phyloP scores from a whole-genome alignment of 2,888 invertebrate genomes.

The Strigamia crassipes region DNA sequence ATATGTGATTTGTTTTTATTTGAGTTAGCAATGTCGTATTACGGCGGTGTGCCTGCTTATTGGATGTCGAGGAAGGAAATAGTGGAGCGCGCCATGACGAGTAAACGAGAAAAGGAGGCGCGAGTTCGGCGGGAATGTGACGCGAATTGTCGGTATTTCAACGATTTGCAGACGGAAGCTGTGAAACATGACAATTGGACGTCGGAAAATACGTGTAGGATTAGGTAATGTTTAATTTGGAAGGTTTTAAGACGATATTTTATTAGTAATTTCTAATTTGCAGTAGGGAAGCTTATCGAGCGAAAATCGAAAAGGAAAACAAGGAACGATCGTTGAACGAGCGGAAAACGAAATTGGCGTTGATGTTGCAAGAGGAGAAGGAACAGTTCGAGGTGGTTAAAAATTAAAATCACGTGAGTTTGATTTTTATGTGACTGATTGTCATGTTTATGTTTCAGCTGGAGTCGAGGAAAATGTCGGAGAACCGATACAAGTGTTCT shows the following conservation, averaged over 20 bases:
- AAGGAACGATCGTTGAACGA: neutral
- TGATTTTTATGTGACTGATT: neutral
- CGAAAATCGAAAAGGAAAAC: neutral
- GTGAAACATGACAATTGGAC: conserved; percentile 25
- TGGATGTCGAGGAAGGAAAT: neutral
- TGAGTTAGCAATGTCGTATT: neutral
- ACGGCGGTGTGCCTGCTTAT: neutral
- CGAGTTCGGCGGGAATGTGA: neutral
- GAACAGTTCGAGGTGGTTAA: neutral
- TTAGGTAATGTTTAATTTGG: neutral
- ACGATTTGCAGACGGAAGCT: neutral
- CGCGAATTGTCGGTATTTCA: neutral
- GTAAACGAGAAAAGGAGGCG: neutral
- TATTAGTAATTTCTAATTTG: neutral
- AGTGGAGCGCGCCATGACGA: neutral
- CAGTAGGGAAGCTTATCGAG: neutral
- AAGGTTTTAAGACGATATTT: too few relatives aligned
- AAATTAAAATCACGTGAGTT: neutral
- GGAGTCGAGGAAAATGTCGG: neutral
- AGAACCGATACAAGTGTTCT: neutral
- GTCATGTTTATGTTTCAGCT: neutral
- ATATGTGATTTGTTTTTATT: neutral
- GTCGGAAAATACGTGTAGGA: neutral
- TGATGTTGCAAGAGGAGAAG: neutral
- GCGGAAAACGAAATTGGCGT: neutral